These are phyloP conservation scores for Dasyprocta punctata DNA, from an alignment of 2,113 vertebrate species.

Conservation along the genomic window DNA sequence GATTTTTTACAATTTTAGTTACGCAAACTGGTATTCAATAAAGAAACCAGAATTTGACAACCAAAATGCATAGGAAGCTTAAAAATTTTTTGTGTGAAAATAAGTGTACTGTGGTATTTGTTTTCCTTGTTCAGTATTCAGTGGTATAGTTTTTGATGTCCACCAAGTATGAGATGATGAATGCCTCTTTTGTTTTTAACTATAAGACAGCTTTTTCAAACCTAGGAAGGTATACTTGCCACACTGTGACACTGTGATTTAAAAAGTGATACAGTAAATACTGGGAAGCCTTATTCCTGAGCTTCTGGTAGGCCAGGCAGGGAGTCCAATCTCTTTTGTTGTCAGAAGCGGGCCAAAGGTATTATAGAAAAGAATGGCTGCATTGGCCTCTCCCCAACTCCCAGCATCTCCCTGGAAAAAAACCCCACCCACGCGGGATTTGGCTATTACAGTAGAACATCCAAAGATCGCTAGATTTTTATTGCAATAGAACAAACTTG, in stretches of 20 bases:
- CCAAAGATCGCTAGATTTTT: constrained; percentile 2
- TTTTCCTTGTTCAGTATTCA: background rate
- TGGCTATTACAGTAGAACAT: background rate
- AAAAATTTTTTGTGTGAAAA: constrained; percentile 24
- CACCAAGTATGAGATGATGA: background rate
- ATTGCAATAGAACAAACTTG: background rate
- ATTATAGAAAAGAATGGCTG: background rate
- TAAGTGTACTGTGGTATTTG: background rate
- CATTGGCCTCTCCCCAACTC: background rate
- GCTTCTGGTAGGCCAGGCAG: background rate
- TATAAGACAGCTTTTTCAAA: background rate
- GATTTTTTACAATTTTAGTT: constrained; percentile 4
- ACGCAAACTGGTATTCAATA: constrained; percentile 3
- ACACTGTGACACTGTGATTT: background rate
- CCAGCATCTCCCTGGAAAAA: background rate
- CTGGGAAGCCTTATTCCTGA: background rate
- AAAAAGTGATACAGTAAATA: background rate
- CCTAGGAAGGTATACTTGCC: background rate
- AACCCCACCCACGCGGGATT: background rate
- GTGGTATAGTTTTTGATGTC: background rate
- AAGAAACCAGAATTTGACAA: background rate
- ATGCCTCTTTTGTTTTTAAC: background rate
- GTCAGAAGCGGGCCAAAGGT: background rate
- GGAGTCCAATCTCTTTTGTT: background rate
- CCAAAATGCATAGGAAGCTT: background rate